Base-by-base conservation (phyloP, 2,888 invertebrate genomes). In the Ashinkailepas kermadecensis region DNA sequence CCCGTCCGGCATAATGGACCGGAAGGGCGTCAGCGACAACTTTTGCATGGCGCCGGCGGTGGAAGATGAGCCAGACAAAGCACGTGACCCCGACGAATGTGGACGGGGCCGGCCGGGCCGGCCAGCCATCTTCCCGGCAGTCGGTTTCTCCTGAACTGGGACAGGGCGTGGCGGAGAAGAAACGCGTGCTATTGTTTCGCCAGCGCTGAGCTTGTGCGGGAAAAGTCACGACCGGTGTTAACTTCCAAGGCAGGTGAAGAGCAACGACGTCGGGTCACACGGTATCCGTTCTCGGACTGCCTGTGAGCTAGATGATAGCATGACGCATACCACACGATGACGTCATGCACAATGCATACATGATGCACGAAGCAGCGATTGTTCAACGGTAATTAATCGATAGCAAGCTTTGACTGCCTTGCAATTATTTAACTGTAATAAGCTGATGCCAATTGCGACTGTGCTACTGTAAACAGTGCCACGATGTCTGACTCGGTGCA, bases 41-140 rank as follows among this genome's bases (percentile, higher is more conserved):
- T n/a, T 67, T n/a, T 10, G 67, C 67, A n/a, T 25, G 25, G 67
- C 25, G 23, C 25, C 25, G 25, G n/a, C 10, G 67, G 67, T 13
- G 67, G 67, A 67, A 67, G 67, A 67, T 67, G 67, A n/a, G 25
- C 25, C n/a, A 25, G 13, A 67, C 67, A 67, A 67, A 67, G 67
- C 25, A 4, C n/a, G 13, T 10, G 10, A 25, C 13, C 25, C n/a
- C 25, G 23, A 12, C 67, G 25, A 13, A 25, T 12, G 67, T 25
- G 23, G 67, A 15, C 18, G 25, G 10, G 67, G 25, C 13, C 25
- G 12, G 12, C 25, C n/a, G 67, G 9, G 25, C 3, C 67, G 25
- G 67, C 12, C 67, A 8, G 6, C 25, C 25, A n/a, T 25, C 67
- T 67, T n/a, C 12, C 23, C 67, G 23, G 25, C 25, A 39, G 70